Evolutionary conservation across 2,797 vertebrate species (phyloP), one percentile per base, ranked within the genome.

Genomic region (Gobionotothen gibberifrons): DNA sequence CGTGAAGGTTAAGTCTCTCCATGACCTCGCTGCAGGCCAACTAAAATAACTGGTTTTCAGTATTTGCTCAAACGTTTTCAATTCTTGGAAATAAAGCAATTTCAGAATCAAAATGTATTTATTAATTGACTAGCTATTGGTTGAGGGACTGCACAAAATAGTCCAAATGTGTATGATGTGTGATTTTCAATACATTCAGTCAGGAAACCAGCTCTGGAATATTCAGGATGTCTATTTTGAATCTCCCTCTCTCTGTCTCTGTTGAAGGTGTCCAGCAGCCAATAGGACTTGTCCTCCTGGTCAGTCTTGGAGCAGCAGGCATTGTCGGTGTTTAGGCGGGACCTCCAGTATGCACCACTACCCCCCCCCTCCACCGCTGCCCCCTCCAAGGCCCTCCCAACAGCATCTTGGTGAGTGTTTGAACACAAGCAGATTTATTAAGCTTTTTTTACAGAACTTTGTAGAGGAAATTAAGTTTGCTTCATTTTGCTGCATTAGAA

Each of bases 281-380:
- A 93, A 93, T 53, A 74, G 74, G 64, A 89, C 89, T 0, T 93
- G 91, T 79, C 81, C 76, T 48, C 70, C 55, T 22, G 88, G 81
- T 73, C 87, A 90, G 42, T 65, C 58, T 21, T 92, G 91, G 91
- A 89, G 73, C 75, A 78, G 46, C 72, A 88, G 82, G 54, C 79
- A 83, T 22, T 92, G 91, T 57, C 80, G 57, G 14, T 93, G 91
- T 53, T 59, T 87, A 58, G 32, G 49, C 67, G 22, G 72, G 19
- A 58, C 64, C 0, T 2, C 76, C 14, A 68, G 51, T 29, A 19
- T 65, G 15, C 80, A 88, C 26, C 47, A 71, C 71, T 78, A 65
- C 62, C 58, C 77, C 13, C 69, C 76, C 47, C 79, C 74, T 8
- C 75, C 72, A 16, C 79, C 78, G 1, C 62, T 76, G 13, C 78